Base-by-base conservation (phyloP, 2,113 vertebrate genomes). In the Caranx ignobilis region DNA sequence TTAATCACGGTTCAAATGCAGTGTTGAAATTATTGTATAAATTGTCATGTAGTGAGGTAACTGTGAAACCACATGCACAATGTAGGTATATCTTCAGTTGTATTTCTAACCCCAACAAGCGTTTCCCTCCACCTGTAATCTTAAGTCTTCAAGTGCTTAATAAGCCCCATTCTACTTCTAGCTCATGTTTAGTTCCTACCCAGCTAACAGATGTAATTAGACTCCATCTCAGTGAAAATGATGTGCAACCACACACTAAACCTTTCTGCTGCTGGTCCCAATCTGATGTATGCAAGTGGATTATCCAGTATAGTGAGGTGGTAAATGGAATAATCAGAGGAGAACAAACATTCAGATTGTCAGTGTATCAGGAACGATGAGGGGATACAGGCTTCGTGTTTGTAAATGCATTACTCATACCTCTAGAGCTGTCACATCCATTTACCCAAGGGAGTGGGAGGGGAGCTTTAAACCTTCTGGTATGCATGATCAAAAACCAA, bases 331-430 rank as follows among this genome's bases (percentile, higher is more conserved):
- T 90, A 84, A 88, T 84, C 75, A 75, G 63, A 81, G 72, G 74
- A 84, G 75, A 87, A 90, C 65, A 88, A 88, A 88, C 73, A 77
- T 72, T 82, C 54, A 84, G 78, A 87, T 85, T 90, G 89, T 90
- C 89, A 87, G 52, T 77, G 74, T 83, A 79, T 86, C 79, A 72
- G 69, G 56, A 65, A 52, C n/a, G 63, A 84, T 84, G 81, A 81
- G 60, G 68, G 68, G 66, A 84, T 79, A 75, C 69, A 85, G 74
- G 69, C 74, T 77, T 77, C 6, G 71, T 84, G 85, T 85, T 86
- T 91, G 82, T 87, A 77, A 86, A 92, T 85, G 73, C 73, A 82
- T 86, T 86, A 80, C 86, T 83, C 76, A 76, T 79, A 79, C 57
- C 67, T 71, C 66, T 68, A 32, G 71, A 79, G 75, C 62, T 88